Evolutionary conservation across 2,888 invertebrate species (phyloP), one percentile per base, ranked within the genome.

Genomic region (Eupithecia subumbrata): DNA sequence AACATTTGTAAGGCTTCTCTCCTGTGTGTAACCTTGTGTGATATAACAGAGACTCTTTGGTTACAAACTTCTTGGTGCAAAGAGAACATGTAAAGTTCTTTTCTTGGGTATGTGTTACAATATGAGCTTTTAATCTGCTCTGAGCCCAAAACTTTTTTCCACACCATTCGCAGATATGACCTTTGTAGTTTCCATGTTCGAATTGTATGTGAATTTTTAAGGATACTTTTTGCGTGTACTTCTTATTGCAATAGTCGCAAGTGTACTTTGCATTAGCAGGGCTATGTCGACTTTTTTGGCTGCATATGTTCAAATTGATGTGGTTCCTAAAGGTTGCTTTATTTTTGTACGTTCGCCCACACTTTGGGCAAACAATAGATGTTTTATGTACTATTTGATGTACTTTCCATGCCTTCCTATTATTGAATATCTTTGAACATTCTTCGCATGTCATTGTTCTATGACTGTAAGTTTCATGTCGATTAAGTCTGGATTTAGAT

Each of bases 21-120:
- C 93, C 93, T 0, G 93, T 93, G 71, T 93, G 93, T 0, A 86
- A 89, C n/a, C 93, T 84, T 5, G 93, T 92, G 76, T 93, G 93
- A 79, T 93, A 93, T 22, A 93, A 75, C 25, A 93, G 84, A 0
- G 93, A 92, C 77, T 92, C 92, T 79, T 90, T 93, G 0, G 90
- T 86, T 1, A 93, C 93, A 86, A 91, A 93, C 71, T 90, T 91
- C 4, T 91, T 87, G 56, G 85, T 84, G 78, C 93, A 93, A 5
- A 86, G 82, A 0, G 82, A 80, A 78, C 93, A 93, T 25, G 76
- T 78, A 71, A 90, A 93, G 22, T 92, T 92, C 77, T 88, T 90
- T 64, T 93, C 93, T 77, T 86, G 89, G 7, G 93, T 93, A 76
- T 93, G 93, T 81, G 92, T 93, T 0, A 93, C 90, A 25, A 90